Evolutionary conservation across 1,140 invertebrate species (phyloP), one percentile per base, ranked within the genome.

Genomic region (Drosophila pachea): DNA sequence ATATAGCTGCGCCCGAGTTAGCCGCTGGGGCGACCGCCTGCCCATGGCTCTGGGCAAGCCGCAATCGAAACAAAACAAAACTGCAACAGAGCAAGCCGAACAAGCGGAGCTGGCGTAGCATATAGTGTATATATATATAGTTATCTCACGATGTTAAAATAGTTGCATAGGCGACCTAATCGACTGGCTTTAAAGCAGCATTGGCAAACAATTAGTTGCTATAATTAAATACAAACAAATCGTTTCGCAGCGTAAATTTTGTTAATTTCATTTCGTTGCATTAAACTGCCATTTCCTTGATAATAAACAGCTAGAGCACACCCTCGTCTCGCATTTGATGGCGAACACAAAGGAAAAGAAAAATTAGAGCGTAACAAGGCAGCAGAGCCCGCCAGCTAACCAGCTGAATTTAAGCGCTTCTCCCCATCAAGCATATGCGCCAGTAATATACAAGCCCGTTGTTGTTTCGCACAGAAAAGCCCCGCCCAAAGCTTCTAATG

Each of bases 11-110:
- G 94, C 94, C 2, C 92, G 92, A 86, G 90, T 90, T 2, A 92
- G 92, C 76, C 90, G 92, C 66, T 95, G 94, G 94, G 95, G 95
- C 4, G 95, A 96, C 89, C 88, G 92, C 55, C 88, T 96, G 68
- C 95, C 94, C 29, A 88, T 94, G 31, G 89, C 91, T 9, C 76
- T 89, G 43, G 88, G 86, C 38, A 64, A 48, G 22, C 73, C 73
- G 9, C 65, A 74, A 43, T 7, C 29, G 2, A 65, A 74, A 14
- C 4, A 22, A 49, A 59, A 12, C 3, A 45, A 54, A 32, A 22
- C 72, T 12, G 16, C 74, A 31, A 22, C 62, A 16, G 38, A 54
- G 38, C 7, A 48, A 31, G 22, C 31, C 12, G 55, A 62, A 16
- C 35, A 40, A 64, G 6, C 35, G n/a, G 62, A 73, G 12, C 50